phyloP scores from a whole-genome alignment of 2,797 vertebrate species.

The Characodon lateralis region DNA sequence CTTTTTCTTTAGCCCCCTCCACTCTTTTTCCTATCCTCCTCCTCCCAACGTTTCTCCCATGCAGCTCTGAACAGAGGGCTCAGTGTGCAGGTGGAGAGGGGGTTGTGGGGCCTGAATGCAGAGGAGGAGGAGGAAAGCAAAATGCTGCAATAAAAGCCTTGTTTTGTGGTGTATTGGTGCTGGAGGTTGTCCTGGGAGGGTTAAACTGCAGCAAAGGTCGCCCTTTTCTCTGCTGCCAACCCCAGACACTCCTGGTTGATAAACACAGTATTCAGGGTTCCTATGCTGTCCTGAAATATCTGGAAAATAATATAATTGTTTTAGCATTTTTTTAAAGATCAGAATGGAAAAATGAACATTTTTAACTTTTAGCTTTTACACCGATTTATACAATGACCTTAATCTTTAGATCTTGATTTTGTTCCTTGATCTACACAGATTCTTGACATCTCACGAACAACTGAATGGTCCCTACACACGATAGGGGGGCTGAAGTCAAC shows the following conservation, averaged over 20 bases:
- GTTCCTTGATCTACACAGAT: background rate
- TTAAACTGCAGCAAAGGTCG: conserved; percentile 4
- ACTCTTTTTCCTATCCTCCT: background rate
- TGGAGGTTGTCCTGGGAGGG: background rate
- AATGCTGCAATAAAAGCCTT: conserved; percentile 21
- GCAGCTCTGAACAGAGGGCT: conserved; percentile 19
- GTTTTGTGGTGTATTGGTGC: conserved; percentile 16
- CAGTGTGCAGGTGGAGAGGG: conserved; percentile 20
- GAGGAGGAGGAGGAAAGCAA: conserved; percentile 16
- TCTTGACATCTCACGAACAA: background rate
- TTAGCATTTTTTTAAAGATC: background rate
- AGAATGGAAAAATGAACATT: background rate
- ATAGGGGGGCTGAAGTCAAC: background rate
- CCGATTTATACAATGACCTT: background rate
- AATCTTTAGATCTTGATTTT: background rate
- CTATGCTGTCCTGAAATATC: background rate
- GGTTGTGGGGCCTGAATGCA: conserved; percentile 13
- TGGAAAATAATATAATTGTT: background rate
- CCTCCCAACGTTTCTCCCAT: conserved; percentile 15
- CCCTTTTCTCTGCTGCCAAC: background rate
- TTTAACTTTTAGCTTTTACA: background rate
- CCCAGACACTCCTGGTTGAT: background rate
- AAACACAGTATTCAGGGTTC: background rate
- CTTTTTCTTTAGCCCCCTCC: conserved; percentile 3
- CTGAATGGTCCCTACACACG: background rate